Evolutionary conservation across 2,113 vertebrate species (phyloP).

Genomic region (Serinus canaria): DNA sequence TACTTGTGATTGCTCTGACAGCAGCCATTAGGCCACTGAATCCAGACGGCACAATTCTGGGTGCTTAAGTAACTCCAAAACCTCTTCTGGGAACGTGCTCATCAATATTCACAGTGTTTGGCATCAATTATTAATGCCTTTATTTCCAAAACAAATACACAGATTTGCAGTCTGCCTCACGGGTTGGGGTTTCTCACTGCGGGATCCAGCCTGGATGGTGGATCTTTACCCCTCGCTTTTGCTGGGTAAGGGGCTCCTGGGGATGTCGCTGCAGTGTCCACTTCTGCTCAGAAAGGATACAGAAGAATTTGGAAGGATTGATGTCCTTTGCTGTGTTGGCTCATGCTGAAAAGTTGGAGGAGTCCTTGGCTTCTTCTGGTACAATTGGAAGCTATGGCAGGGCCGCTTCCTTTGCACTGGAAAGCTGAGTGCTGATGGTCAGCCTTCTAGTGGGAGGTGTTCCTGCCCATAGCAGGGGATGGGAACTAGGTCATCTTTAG

Average conservation of each 20-base stretch:
- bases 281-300: not conserved
- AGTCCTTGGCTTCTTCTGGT: not conserved
- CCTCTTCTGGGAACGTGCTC: not conserved
- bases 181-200: not conserved
- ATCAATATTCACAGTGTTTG: slow-evolving; percentile 35
- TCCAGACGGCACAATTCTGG: not conserved
- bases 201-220: not conserved
- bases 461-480: not conserved
- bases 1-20: not conserved
- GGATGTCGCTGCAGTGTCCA: fast-evolving
- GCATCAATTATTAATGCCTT: slow-evolving; percentile 42
- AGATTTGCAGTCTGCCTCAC: not conserved
- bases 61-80: slow-evolving; percentile 39
- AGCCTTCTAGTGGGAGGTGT: not conserved
- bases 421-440: not conserved
- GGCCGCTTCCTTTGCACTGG: fast-evolving
- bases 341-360: not conserved
- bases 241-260: not conserved
- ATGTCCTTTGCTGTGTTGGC: not conserved
- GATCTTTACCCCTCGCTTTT: not conserved
- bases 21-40: not conserved
- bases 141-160: slow-evolving; percentile 51
- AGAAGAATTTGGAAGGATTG: not conserved
- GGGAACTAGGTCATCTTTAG: not conserved
- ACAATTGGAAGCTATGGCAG: fast-evolving